Evolutionary conservation across 2,113 vertebrate genomes (phyloP), one percentile per base, ranked within the genome.

Genomic region (Gopherus evgoodei): DNA sequence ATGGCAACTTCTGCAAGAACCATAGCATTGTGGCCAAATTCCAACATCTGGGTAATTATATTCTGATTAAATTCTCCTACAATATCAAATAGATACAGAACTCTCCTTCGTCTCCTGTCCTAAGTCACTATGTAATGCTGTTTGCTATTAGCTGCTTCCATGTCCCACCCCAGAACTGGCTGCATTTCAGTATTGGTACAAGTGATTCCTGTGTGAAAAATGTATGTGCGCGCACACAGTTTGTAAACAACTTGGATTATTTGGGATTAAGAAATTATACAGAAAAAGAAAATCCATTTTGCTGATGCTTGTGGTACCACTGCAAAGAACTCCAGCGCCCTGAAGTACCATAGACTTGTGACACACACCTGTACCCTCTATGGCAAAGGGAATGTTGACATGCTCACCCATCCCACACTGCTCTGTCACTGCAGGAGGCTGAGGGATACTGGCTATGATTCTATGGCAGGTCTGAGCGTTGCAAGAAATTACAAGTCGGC

Each of bases 21-120:
- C 83, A 89, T 87, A 91, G 88, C 93, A 90, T 88, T 94, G 92
- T 93, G 92, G 83, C 87, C 96, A 95, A 95, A 96, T 92, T 97
- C 94, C 94, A 93, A 87, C 16, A 35, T 35, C 94, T 86, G 91
- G 75, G 91, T 88, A 78, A 93, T 90, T 56, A 91, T 49, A 93
- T 47, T 93, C 89, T 87, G 93, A 86, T 84, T 79, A 50, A 49
- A 31, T 90, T 89, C 87, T 96, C 92, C 89, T 95, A 90, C 96
- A 95, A 90, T 87, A 90, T 87, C 81, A 82, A 92, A 92, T 14
- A 83, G 79, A 81, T 31, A 6, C 90, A 17, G 89, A 94, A 91
- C 87, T 92, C 47, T 53, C 89, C 88, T 94, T 57, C 54, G 87
- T 89, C 65, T 2, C 91, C 62, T 42, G 62, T 16, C 89, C 56